Percentiles rank a stretch among this genome's conserved stretches.
Conservation (phyloP, 2,797 vertebrate species). For the Oreochromis grahami region DNA sequence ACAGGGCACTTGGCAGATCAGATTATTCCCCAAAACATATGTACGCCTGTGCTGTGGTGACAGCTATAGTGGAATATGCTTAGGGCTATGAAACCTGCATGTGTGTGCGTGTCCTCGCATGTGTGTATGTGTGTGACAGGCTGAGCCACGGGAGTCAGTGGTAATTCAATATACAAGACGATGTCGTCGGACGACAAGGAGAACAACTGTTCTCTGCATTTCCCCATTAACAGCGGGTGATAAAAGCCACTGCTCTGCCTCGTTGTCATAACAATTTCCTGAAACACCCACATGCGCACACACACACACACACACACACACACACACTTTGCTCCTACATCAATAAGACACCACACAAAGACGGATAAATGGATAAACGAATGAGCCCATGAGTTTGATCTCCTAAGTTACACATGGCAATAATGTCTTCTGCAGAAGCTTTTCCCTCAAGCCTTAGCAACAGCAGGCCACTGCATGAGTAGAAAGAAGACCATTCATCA, state of each 20-base stretch:
- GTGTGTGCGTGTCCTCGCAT: neutral
- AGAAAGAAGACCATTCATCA: conserved; percentile 42
- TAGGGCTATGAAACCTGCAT: conserved; percentile 16
- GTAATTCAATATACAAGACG: neutral
- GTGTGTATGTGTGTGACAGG: conserved; percentile 11
- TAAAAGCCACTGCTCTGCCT: neutral
- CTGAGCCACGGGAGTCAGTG: conserved; percentile 7
- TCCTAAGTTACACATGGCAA: neutral
- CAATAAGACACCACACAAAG: neutral
- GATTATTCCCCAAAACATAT: conserved; percentile 63
- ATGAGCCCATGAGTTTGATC: neutral
- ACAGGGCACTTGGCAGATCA: conserved; percentile 41
- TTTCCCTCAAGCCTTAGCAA: conserved; percentile 38
- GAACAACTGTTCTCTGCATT: neutral
- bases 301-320: neutral
- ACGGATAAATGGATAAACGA: neutral
- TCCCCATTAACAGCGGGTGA: conserved; percentile 2
- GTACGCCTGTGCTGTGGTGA: conserved; percentile 40
- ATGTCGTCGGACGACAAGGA: neutral
- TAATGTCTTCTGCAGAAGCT: neutral
- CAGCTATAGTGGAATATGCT: conserved; percentile 34
- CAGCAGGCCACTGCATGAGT: conserved; percentile 28
- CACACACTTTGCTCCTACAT: neutral
- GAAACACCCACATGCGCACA: neutral
- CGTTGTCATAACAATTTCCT: neutral